A percentile compares a stretch with the other conserved stretches of the same genome.
Conservation (phyloP, 2,113 vertebrate species). For the Callaeas wilsoni region DNA sequence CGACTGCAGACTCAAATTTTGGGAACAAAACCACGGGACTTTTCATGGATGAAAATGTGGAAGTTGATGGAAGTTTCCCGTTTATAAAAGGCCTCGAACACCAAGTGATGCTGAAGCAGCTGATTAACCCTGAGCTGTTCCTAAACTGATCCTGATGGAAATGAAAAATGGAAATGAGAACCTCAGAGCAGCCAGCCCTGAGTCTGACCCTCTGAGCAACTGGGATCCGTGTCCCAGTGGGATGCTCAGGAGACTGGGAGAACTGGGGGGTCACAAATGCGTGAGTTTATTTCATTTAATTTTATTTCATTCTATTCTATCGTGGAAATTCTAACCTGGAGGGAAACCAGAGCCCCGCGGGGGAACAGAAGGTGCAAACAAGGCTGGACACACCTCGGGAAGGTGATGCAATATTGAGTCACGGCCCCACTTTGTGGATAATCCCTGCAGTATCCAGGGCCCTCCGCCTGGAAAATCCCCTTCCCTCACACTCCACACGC, state of each 20-base stretch:
- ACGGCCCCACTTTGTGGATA: neutral
- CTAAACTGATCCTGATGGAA: neutral
- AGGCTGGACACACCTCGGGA: neutral
- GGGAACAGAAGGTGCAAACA: neutral
- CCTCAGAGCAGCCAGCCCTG: neutral
- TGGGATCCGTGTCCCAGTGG: neutral
- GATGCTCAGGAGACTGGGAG: neutral
- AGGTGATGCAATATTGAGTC: slow-evolving; percentile 49
- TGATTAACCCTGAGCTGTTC: neutral
- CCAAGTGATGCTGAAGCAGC: neutral
- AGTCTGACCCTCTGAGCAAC: neutral
- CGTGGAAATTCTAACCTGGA: neutral
- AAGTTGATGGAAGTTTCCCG: neutral
- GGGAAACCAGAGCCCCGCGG: neutral
- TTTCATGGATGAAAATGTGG: neutral
- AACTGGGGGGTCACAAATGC: neutral
- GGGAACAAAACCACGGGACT: neutral
- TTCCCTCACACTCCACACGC: neutral
- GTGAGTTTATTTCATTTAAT: neutral
- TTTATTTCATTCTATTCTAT: neutral
- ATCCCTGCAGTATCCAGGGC: neutral
- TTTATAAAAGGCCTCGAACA: neutral
- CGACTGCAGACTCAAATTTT: neutral
- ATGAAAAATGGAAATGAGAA: neutral
- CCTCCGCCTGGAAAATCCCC: neutral